Conservation (phyloP, 2,797 vertebrate genomes). For the Chrysocyon brachyurus region DNA sequence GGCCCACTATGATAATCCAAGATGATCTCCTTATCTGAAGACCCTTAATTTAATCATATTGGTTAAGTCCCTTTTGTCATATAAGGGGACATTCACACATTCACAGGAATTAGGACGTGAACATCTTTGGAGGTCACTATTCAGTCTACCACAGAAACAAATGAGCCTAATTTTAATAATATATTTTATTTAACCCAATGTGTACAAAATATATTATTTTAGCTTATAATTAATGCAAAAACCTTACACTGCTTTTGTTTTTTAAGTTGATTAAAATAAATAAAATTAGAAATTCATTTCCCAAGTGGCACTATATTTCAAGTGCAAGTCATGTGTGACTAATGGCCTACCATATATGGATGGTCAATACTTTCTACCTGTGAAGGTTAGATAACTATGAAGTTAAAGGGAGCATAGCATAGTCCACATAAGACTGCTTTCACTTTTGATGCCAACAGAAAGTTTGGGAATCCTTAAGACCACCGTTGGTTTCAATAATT, state of each 20-base stretch:
- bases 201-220: not conserved
- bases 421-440: not conserved
- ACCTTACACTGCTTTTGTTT: not conserved
- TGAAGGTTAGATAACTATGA: not conserved
- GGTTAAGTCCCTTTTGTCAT: not conserved
- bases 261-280: conserved; percentile 9
- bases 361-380: not conserved
- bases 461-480: not conserved
- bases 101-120: not conserved
- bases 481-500: not conserved
- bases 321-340: not conserved
- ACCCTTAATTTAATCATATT: not conserved
- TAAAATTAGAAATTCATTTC: not conserved
- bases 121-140: not conserved
- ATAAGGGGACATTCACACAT: not conserved
- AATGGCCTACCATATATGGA: not conserved
- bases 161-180: not conserved
- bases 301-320: not conserved
- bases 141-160: not conserved
- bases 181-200: not conserved
- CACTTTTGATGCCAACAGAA: not conserved
- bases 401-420: not conserved
- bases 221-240: not conserved
- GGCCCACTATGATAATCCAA: not conserved
- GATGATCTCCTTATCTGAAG: not conserved